Evolutionary conservation across 1,140 invertebrate species (phyloP), one percentile per base, ranked within the genome.

Genomic region (Polypedilum vanderplanki): DNA sequence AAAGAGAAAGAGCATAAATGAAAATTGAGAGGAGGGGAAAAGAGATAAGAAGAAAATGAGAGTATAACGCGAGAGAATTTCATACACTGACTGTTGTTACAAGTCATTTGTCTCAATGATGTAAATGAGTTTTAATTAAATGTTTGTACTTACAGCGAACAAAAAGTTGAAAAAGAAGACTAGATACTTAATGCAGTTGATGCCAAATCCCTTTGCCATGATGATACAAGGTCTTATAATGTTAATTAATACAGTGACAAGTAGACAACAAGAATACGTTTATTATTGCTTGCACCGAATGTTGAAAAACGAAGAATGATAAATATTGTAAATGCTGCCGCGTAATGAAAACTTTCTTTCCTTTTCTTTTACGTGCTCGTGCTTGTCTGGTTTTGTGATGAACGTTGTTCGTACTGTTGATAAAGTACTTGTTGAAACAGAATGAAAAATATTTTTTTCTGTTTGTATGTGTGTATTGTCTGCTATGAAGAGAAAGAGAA

Each of bases 141-240:
- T 70, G 20, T 70, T 3, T 8, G 17, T 70, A 88, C 89, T 92
- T 83, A 94, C 92, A 83, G 92, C 91, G 83, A 94, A 93, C 73
- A 93, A 82, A 78, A 94, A 85, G 83, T 94, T 94, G 87, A 93
- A 93, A 78, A 91, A 86, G 81, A 93, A 93, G 75, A 93, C 87
- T 78, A 93, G 85, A 83, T 91, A 93, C 87, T 94, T 94, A 78
- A 94, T 87, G 84, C 90, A 91, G 83, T 88, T 85, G 85, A 90
- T 89, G 79, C 89, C 90, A 79, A 88, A 88, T 79, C 90, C 90
- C 84, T 87, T 87, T 86, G 87, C 80, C 81, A 81, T 82, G 77
- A 77, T 80, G n/a, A 33, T 75, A 57, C 12, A 15, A n/a, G 46
- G 3, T 57, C 3, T n/a, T 57, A 1, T 57, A 12, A 12, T 15